These are phyloP conservation scores for Helicorthomorpha holstii DNA, from an alignment of 1,140 invertebrate species.

Conservation along the genomic window DNA sequence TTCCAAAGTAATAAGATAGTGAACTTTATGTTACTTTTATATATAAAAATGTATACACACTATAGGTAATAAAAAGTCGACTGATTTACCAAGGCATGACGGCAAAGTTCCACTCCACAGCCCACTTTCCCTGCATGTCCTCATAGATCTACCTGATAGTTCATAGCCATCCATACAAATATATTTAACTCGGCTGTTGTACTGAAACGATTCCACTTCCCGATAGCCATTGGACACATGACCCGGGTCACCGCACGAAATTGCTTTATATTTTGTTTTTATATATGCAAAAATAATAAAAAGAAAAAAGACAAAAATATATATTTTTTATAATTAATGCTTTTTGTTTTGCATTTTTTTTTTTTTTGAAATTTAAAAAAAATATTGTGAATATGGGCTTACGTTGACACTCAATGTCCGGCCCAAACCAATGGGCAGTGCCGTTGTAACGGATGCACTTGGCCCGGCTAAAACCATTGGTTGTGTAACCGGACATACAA, in stretches of 20 bases:
- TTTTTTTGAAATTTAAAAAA: too few relatives aligned
- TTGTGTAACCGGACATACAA: conserved; percentile 73
- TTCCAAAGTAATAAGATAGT: too few relatives aligned
- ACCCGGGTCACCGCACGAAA: conserved; percentile 66
- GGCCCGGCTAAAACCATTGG: conserved; percentile 62
- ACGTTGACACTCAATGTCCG: conserved; percentile 87
- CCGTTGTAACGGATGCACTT: conserved; percentile 82
- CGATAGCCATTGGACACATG: conserved; percentile 80
- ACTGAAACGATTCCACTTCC: conserved; percentile 79
- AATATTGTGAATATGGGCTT: conserved; percentile 34
- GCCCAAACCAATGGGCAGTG: conserved; percentile 73
- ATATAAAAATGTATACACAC: too few relatives aligned
- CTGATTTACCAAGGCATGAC: conserved; percentile 55
- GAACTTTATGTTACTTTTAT: too few relatives aligned
- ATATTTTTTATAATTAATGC: too few relatives aligned
- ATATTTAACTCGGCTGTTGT: conserved; percentile 75
- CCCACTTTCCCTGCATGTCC: conserved; percentile 70
- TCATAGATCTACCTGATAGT: conserved; percentile 56
- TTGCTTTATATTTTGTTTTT: too few relatives aligned
- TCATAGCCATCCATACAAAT: conserved; percentile 86
- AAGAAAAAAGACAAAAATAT: too few relatives aligned
- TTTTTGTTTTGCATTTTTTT: too few relatives aligned
- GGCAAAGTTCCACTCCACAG: conserved; percentile 41
- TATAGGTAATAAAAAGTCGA: background rate
- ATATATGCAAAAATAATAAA: too few relatives aligned